These are phyloP conservation scores for Bos taurus DNA, from an alignment of 2,113 vertebrate species.

Conservation along the genomic window ARS-UCD2.0 NC_037334.1:945001-945500, in stretches of 20 bases:
- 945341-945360: not conserved
- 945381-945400: conserved; percentile 21
- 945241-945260: not conserved
- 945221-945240: not conserved
- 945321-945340: not conserved
- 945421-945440: not conserved
- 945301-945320: not conserved
- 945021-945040: not conserved
- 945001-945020: not conserved
- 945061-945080: not conserved
- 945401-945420: not conserved
- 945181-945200: not conserved
- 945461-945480: not conserved
- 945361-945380: not conserved
- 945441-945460: not conserved
- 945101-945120: not conserved
- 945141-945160: not conserved
- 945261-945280: not conserved
- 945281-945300: not conserved
- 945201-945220: not conserved
- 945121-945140: not conserved
- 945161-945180: not conserved
- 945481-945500: not conserved
- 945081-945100: not conserved
- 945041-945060: not conserved